Evolutionary conservation across 2,888 invertebrate genomes (phyloP).

Genomic region (Philopedon plagiatum): DNA sequence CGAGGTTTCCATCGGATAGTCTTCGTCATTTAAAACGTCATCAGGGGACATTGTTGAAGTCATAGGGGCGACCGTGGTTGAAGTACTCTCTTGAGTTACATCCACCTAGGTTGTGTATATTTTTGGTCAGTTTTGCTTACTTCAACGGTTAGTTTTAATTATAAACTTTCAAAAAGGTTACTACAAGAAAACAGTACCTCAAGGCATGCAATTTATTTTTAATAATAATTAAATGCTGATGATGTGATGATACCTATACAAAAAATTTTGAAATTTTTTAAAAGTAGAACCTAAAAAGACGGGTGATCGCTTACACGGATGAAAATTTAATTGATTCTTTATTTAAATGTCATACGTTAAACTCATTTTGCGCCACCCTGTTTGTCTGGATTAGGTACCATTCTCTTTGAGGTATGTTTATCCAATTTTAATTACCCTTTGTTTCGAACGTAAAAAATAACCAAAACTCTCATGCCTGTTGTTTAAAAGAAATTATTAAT

Average conservation of each 20-base stretch:
- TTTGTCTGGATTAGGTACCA: no score
- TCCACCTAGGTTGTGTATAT: constrained; percentile 66
- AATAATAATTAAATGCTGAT: not conserved
- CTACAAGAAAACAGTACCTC: constrained; percentile 3
- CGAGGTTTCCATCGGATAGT: constrained; percentile 66
- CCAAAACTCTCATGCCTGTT: constrained; percentile 10
- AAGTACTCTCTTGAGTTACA: constrained; percentile 68
- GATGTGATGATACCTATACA: not conserved
- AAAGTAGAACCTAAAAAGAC: no score
- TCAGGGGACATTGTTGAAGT: constrained; percentile 72
- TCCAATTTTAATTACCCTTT: no score
- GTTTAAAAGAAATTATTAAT: constrained; percentile 14
- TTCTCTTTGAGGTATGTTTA: no score
- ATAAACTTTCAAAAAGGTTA: constrained; percentile 5
- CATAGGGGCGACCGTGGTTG: constrained; percentile 68
- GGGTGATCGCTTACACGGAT: no score
- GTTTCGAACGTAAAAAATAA: no score
- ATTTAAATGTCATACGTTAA: no score
- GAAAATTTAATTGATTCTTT: no score
- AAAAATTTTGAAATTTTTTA: no score
- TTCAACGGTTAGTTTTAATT: constrained; percentile 56
- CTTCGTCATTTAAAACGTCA: constrained; percentile 68
- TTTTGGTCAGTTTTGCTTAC: constrained; percentile 70
- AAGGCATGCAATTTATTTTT: not conserved
- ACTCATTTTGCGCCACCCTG: no score